These are phyloP conservation scores for Lagocephalus sceleratus DNA, from an alignment of 2,797 vertebrate species.

Conservation along the genomic window DNA sequence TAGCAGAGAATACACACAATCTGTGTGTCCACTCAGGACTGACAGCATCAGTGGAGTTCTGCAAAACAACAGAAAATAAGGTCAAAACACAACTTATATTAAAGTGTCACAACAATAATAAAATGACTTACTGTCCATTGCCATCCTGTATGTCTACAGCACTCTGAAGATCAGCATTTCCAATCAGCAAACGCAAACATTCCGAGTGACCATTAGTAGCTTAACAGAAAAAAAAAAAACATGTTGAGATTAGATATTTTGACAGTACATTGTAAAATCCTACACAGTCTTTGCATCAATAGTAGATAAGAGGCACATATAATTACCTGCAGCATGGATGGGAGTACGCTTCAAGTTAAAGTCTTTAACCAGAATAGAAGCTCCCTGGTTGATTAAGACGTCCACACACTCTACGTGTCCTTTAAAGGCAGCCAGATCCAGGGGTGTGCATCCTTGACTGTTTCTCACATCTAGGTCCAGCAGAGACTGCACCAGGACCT, in stretches of 20 bases:
- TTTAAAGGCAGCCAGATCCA: constrained; percentile 94
- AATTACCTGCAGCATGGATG: constrained; percentile 92
- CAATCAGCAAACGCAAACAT: constrained; percentile 94
- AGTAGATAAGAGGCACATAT: neutral
- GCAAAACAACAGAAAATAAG: constrained; percentile 20
- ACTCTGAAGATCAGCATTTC: constrained; percentile 94
- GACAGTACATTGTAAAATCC: neutral
- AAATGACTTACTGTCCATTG: constrained; percentile 89
- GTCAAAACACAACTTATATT: constrained; percentile 7
- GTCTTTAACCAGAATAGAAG: constrained; percentile 95
- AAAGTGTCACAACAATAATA: neutral
- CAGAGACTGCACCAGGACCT: constrained; percentile 94
- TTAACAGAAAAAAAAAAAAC: constrained; percentile 47
- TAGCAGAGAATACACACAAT: constrained; percentile 94
- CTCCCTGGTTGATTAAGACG: constrained; percentile 96
- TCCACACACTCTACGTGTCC: constrained; percentile 98
- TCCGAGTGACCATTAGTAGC: constrained; percentile 98
- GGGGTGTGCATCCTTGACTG: constrained; percentile 88
- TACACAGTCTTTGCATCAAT: neutral
- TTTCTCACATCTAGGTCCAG: constrained; percentile 96
- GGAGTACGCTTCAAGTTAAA: constrained; percentile 92
- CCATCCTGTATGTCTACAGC: constrained; percentile 97
- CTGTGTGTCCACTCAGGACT: constrained; percentile 94
- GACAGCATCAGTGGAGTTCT: constrained; percentile 97
- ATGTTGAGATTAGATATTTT: neutral